Conservation (phyloP, 2,888 invertebrate species). For the Eupithecia vulgata region DNA sequence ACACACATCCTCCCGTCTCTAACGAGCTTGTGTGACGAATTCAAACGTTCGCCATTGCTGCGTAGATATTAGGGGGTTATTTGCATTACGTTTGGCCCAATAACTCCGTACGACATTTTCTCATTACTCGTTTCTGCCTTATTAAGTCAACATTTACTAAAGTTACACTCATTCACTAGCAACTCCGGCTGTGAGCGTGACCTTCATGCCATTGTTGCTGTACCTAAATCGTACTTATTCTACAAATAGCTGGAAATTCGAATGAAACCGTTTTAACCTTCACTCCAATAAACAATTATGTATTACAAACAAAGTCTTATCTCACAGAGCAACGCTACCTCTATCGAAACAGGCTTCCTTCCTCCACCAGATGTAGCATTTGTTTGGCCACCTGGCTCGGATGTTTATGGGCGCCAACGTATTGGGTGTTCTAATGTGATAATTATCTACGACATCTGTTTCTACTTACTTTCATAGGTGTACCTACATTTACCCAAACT, state of each 20-base stretch:
- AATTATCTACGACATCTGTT: not conserved
- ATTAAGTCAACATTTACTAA: not conserved
- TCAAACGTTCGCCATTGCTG: conserved; percentile 39
- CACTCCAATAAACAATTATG: conserved; percentile 19
- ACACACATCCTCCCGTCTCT: conserved; percentile 30
- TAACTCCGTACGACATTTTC: not conserved
- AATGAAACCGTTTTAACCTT: conserved; percentile 28
- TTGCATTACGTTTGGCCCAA: conserved; percentile 14
- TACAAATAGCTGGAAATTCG: conserved; percentile 20
- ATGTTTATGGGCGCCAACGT: conserved; percentile 5
- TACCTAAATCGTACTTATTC: conserved; percentile 19
- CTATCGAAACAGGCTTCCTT: conserved; percentile 23
- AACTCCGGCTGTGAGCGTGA: conserved; percentile 5
- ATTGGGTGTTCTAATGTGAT: not conserved
- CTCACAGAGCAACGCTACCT: conserved; percentile 18
- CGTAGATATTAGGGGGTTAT: conserved; percentile 31
- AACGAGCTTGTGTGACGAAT: conserved; percentile 40
- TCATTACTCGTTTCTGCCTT: not conserved
- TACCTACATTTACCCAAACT: not conserved
- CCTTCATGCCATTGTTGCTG: conserved; percentile 25
- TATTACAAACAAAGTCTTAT: conserved; percentile 26
- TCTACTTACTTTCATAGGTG: not conserved
- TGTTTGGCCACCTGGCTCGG: conserved; percentile 46
- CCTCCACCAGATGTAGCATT: conserved; percentile 34
- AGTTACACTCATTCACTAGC: not conserved